Evolutionary conservation across 2,888 invertebrate genomes (phyloP).

Genomic region (Carpatolechia fugitivella): DNA sequence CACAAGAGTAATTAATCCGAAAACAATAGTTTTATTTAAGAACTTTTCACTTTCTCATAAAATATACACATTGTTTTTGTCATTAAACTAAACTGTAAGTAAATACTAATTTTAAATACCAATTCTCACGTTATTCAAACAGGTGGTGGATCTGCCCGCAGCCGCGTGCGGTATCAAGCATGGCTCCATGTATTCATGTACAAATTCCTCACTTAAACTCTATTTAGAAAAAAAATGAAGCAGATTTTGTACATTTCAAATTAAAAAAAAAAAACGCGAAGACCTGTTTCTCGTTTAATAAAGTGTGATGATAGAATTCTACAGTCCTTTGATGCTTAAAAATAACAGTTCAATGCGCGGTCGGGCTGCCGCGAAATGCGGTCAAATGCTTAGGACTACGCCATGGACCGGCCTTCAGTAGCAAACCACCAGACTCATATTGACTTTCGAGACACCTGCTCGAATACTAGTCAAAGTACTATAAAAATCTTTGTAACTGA

Average conservation of each 20-base stretch:
- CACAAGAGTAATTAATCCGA: conserved; percentile 74
- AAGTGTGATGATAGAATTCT: conserved; percentile 77
- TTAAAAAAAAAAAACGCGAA: conserved; percentile 59
- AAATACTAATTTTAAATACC: conserved; percentile 80
- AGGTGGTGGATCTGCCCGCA: conserved; percentile 35
- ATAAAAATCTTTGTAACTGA: too few species aligned
- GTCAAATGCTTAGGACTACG: conserved; percentile 47
- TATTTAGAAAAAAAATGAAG: conserved; percentile 75
- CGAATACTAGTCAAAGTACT: too few species aligned
- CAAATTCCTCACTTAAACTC: conserved; percentile 72
- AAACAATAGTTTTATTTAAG: conserved; percentile 80
- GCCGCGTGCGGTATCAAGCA: not conserved
- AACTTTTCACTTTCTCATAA: conserved; percentile 79
- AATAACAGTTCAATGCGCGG: conserved; percentile 65
- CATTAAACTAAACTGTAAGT: conserved; percentile 79
- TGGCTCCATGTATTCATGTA: conserved; percentile 61
- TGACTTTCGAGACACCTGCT: too few species aligned
- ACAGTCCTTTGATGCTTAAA: conserved; percentile 72
- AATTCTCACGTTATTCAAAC: conserved; percentile 67
- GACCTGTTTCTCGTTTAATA: conserved; percentile 58
- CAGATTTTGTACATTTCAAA: conserved; percentile 78
- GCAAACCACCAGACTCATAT: too few species aligned
- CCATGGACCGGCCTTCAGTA: not conserved
- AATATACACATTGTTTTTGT: conserved; percentile 80
- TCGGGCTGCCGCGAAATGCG: conserved; percentile 45